A percentile compares a stretch with the other conserved stretches of the same genome.
These are phyloP conservation scores for Stenolophus ochropezus DNA, from an alignment of 2,888 invertebrate species.

Conservation along the genomic window DNA sequence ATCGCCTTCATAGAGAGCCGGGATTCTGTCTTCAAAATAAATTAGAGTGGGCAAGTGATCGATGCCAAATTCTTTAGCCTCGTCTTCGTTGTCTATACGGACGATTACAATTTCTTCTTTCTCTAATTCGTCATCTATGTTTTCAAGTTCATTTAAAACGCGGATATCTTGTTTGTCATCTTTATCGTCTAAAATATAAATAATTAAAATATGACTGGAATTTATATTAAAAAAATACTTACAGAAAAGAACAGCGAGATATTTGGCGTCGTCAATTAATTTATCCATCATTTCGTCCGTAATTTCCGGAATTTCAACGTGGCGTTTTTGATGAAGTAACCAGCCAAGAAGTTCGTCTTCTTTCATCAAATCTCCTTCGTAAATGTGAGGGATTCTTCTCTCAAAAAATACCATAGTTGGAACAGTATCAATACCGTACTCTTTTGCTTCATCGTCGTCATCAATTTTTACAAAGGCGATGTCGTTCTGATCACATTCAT, in stretches of 20 bases:
- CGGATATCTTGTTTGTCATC: conserved; percentile 92
- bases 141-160: conserved; percentile 91
- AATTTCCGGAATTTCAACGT: conserved; percentile 93
- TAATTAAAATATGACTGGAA: conserved; percentile 17
- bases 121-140: conserved; percentile 93
- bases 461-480: conserved; percentile 95
- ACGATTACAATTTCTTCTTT: conserved; percentile 93
- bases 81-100: conserved; percentile 90
- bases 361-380: conserved; percentile 85
- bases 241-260: conserved; percentile 94
- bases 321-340: conserved; percentile 92
- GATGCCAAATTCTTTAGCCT: conserved; percentile 93
- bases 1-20: conserved; percentile 93
- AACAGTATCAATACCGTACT: conserved; percentile 89
- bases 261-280: conserved; percentile 86
- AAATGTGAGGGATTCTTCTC: conserved; percentile 78
- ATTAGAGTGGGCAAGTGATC: conserved; percentile 90
- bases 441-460: conserved; percentile 90
- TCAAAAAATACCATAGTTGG: conserved; percentile 88
- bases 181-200: conserved; percentile 83
- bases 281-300: conserved; percentile 96
- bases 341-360: conserved; percentile 93
- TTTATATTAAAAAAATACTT: conserved; percentile 75
- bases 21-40: conserved; percentile 94
- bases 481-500: conserved; percentile 93